Conservation (phyloP, 2,888 invertebrate genomes). For the Mechanitis mazaeus region DNA sequence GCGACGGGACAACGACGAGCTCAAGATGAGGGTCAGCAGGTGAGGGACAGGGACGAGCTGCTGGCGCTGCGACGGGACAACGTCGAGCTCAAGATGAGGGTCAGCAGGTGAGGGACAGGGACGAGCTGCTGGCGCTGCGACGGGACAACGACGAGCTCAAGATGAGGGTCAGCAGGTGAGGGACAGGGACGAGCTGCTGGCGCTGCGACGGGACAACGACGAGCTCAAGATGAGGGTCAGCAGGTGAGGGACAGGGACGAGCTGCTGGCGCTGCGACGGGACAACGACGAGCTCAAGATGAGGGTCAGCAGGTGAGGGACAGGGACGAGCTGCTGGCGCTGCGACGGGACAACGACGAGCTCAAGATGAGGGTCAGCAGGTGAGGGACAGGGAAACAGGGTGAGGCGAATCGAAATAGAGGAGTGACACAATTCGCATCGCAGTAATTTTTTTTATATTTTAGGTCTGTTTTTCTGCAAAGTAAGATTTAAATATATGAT, state of each 20-base stretch:
- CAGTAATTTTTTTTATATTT: too few species aligned
- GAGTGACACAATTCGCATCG: too few species aligned
- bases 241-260: conserved; percentile 37
- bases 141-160: conserved; percentile 52
- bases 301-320: conserved; percentile 45
- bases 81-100: conserved; percentile 50
- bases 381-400: too few species aligned
- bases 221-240: too few species aligned
- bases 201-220: conserved; percentile 36
- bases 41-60: conserved; percentile 42
- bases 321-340: conserved; percentile 43
- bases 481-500: too few species aligned
- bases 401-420: too few species aligned
- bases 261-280: conserved; percentile 44
- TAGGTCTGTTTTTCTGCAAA: too few species aligned
- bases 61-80: conserved; percentile 47
- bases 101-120: conserved; percentile 43
- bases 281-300: conserved; percentile 51
- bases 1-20: conserved; percentile 18
- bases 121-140: conserved; percentile 45
- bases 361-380: conserved; percentile 53
- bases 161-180: conserved; percentile 45
- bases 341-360: conserved; percentile 49
- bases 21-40: too few species aligned
- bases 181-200: conserved; percentile 46